Evolutionary conservation across 2,113 vertebrate genomes (phyloP).

Genomic region (Microcebus jonahi): DNA sequence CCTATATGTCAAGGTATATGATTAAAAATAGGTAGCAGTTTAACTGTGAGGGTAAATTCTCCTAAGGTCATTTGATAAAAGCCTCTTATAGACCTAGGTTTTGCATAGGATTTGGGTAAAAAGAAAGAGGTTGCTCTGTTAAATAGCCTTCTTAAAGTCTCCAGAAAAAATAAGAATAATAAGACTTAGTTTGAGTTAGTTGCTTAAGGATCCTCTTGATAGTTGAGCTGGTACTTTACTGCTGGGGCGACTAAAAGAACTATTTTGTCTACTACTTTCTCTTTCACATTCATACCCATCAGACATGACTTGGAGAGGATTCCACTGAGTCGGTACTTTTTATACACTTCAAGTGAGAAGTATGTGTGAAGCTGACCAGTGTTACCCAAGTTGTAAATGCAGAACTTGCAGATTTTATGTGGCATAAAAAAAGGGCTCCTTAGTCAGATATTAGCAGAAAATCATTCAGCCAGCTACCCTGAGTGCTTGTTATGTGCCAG

Average conservation of each 20-base stretch:
- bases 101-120: conserved; percentile 8
- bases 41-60: background rate
- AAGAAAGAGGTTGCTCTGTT: background rate
- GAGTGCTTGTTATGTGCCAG: background rate
- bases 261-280: background rate
- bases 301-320: background rate
- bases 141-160: background rate
- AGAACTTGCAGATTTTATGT: background rate
- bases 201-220: conserved; percentile 24
- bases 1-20: background rate
- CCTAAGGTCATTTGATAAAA: background rate
- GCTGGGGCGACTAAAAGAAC: background rate
- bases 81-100: background rate
- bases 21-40: background rate
- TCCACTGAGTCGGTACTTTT: background rate
- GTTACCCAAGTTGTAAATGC: conserved; percentile 2
- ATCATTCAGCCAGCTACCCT: background rate
- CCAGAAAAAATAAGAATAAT: background rate
- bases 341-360: conserved; percentile 9
- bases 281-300: background rate
- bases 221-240: conserved; percentile 15
- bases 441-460: conserved; percentile 30
- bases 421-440: background rate
- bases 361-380: background rate
- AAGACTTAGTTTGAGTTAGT: conserved; percentile 40